Base-by-base conservation (phyloP, 1,140 invertebrate genomes). In the Lepidostoma basale region DNA sequence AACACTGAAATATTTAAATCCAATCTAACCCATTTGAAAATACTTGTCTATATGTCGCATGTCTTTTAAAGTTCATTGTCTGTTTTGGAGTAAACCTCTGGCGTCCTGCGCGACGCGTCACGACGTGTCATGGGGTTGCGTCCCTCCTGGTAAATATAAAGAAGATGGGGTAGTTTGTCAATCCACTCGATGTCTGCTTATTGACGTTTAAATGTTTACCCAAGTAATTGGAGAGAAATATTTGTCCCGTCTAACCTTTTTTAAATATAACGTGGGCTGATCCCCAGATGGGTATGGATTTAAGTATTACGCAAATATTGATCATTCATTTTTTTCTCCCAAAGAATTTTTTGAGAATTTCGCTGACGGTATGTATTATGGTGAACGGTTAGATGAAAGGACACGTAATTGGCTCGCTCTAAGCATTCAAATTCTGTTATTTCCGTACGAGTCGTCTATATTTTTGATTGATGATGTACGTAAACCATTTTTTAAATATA, bases 161-260 rank as follows among this genome's bases (percentile, higher is more conserved):
- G 12, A 3, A 18, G 5, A 14, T 42, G 3, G n/a, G 23, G 23
- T 20, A 20, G 42, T 3, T 1, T 4, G n/a, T 5, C 8, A 45
- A 20, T 47, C 10, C 44, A 18, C 1, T 0, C 14, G 1, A 2
- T 14, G 12, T 1, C 14, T 14, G 18, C 23, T 16, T 20, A 47
- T 47, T 22, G 44, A 47, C 44, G 23, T 47, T 47, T 20, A 47
- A 6, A 47, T 47, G 20, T 47, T 47, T 47, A 18, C 10, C 10
- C 14, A 47, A 47, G 44, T 47, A 47, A 47, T 47, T 47, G 44
- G 44, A 22, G 23, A 20, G 20, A 47, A 23, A 47, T 47, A 47
- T 47, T 47, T 47, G 44, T 47, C 3, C 44, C 20, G 44, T 10
- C 44, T 4, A 47, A 47, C 44, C 20, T n/a, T 47, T 47, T 47